Percentiles rank a stretch among this genome's conserved stretches.
These are phyloP conservation scores for Heliconius hermathena DNA, from an alignment of 1,140 invertebrate genomes.

Conservation along the genomic window DNA sequence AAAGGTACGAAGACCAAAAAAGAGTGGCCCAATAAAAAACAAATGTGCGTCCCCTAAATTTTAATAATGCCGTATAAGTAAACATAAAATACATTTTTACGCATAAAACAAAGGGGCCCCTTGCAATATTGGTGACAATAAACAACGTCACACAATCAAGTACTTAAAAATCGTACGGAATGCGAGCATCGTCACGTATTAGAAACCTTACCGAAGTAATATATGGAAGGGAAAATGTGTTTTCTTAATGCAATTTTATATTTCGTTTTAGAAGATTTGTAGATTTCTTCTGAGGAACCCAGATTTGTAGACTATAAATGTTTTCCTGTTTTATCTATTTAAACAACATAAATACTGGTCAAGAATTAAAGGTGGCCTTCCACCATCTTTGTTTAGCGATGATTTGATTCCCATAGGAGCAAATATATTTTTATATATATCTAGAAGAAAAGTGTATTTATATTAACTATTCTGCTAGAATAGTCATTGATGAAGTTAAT, in stretches of 20 bases:
- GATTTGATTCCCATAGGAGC: too few species aligned
- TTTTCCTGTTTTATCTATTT: too few species aligned
- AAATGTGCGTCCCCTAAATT: constrained; percentile 14
- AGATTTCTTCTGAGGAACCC: too few species aligned
- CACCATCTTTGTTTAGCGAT: too few species aligned
- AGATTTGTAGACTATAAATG: too few species aligned
- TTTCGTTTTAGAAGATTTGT: too few species aligned
- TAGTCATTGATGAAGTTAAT: too few species aligned
- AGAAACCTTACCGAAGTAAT: constrained; percentile 15
- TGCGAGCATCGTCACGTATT: constrained; percentile 34
- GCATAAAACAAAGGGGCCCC: constrained; percentile 26
- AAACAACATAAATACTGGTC: too few species aligned
- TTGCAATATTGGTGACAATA: constrained; percentile 42
- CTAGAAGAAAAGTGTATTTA: too few species aligned
- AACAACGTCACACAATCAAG: constrained; percentile 40
- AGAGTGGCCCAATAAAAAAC: constrained; percentile 2
- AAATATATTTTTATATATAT: too few species aligned
- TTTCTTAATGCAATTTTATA: background rate
- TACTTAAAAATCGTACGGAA: constrained; percentile 35
- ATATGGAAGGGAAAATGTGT: background rate
- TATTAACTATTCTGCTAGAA: too few species aligned
- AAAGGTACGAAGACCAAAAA: background rate
- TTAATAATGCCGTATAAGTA: constrained; percentile 10
- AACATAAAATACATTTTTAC: constrained; percentile 27
- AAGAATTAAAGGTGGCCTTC: too few species aligned